Evolutionary conservation across 1,140 invertebrate genomes (phyloP).

Genomic region (Papilio aristodemus): DNA sequence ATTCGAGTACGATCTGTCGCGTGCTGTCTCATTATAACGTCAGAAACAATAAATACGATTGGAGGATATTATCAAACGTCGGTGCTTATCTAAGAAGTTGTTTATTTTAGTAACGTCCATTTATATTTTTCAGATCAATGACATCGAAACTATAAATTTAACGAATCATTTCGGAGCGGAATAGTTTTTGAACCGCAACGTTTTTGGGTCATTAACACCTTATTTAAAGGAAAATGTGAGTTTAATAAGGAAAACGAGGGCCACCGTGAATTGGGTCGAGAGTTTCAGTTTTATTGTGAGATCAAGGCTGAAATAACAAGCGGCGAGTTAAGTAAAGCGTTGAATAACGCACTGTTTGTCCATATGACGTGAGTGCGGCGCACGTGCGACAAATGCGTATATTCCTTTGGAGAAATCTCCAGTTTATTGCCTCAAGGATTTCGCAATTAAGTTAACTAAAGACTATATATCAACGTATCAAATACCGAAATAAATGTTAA

Average conservation of each 20-base stretch:
- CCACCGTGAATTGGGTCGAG: slow-evolving; percentile 58
- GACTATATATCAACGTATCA: too few species aligned
- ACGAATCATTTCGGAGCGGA: background rate
- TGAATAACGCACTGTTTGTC: slow-evolving; percentile 23
- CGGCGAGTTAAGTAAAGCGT: slow-evolving; percentile 44
- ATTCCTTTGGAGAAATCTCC: background rate
- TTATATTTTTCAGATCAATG: slow-evolving; percentile 9
- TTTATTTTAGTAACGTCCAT: slow-evolving; percentile 21
- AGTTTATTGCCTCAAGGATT: background rate
- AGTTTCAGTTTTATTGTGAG: slow-evolving; percentile 41
- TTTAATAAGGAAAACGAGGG: slow-evolving; percentile 59
- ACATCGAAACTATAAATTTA: slow-evolving; percentile 11
- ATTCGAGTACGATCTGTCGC: slow-evolving; percentile 13
- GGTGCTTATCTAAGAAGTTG: slow-evolving; percentile 3
- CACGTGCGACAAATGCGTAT: background rate
- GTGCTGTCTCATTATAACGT: slow-evolving; percentile 24
- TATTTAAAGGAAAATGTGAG: slow-evolving; percentile 54
- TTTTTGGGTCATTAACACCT: slow-evolving; percentile 73
- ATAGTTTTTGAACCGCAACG: slow-evolving; percentile 40
- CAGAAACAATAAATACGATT: slow-evolving; percentile 9
- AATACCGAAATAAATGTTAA: too few species aligned
- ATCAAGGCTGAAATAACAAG: slow-evolving; percentile 57
- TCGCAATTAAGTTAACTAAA: background rate
- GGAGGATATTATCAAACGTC: slow-evolving; percentile 2
- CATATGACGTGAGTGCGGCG: background rate